These are phyloP conservation scores for Sacculina carcini DNA, from an alignment of 2,888 invertebrate species.

Conservation along the genomic window DNA sequence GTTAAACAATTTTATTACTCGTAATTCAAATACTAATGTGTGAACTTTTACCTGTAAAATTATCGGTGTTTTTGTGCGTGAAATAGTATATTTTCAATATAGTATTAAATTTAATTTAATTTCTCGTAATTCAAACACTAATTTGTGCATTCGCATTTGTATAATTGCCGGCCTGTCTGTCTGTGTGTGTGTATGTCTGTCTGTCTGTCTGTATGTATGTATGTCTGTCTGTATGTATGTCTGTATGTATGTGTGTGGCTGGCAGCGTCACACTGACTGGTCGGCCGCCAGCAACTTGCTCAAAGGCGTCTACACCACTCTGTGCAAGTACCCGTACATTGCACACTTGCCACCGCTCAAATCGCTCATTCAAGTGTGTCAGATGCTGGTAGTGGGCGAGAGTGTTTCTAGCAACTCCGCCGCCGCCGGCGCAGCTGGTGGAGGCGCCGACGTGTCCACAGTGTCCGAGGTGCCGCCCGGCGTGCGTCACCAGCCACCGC, in stretches of 20 bases:
- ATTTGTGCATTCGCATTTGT: background rate
- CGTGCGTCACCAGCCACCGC: conserved; percentile 63
- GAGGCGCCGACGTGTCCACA: too few relatives aligned
- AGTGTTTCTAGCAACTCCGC: background rate
- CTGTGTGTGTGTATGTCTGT: too few relatives aligned
- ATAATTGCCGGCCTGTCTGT: background rate
- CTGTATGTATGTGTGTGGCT: conserved; percentile 6
- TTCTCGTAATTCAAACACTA: too few relatives aligned
- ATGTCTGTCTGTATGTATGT: too few relatives aligned
- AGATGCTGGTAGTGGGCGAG: conserved; percentile 57
- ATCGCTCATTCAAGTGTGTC: conserved; percentile 52
- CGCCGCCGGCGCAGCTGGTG: background rate
- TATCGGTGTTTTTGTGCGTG: background rate
- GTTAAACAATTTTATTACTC: background rate
- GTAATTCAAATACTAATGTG: background rate
- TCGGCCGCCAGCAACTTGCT: conserved; percentile 78
- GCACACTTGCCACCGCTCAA: conserved; percentile 83
- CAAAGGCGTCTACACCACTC: conserved; percentile 80
- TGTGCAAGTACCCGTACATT: conserved; percentile 76
- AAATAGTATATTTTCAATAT: too few relatives aligned
- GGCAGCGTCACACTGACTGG: conserved; percentile 80
- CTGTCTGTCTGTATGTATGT: too few relatives aligned
- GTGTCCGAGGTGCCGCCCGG: conserved; percentile 7
- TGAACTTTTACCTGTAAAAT: background rate
- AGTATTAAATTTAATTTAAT: background rate